phyloP scores from a whole-genome alignment of 2,888 invertebrate genomes.

The Salticus scenicus region DNA sequence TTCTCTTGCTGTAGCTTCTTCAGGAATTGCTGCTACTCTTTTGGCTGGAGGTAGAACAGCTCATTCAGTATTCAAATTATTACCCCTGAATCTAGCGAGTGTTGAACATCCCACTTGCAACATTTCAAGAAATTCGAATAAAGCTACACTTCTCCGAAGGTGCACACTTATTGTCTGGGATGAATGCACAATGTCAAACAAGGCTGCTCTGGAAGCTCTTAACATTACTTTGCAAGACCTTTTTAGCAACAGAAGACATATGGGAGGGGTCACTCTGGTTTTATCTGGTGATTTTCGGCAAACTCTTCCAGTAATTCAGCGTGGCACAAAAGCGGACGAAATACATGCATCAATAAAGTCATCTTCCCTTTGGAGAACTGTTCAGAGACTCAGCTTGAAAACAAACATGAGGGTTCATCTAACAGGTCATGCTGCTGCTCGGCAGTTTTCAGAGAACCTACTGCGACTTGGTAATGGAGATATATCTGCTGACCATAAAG shows the following conservation, averaged over 20 bases:
- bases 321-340: background rate
- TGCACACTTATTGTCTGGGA: background rate
- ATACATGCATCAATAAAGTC: background rate
- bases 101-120: conserved; percentile 74
- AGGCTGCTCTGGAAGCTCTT: background rate
- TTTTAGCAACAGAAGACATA: background rate
- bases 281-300: too few species aligned
- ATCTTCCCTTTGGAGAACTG: too few species aligned
- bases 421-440: too few species aligned
- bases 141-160: conserved; percentile 18
- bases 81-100: conserved; percentile 64
- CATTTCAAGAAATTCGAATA: conserved; percentile 70
- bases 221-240: background rate
- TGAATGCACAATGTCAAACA: background rate
- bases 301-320: background rate
- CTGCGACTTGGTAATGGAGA: too few species aligned
- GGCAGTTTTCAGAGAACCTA: too few species aligned
- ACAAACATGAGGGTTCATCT: too few species aligned
- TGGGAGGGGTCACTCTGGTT: background rate
- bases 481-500: too few species aligned
- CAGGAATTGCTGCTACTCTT: conserved; percentile 74
- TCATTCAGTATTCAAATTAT: background rate
- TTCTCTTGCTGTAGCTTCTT: conserved; percentile 75
- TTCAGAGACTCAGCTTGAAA: too few species aligned
- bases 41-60: conserved; percentile 70